Evolutionary conservation across 2,113 vertebrate genomes (phyloP).

Genomic region (Heterochromis multidens): DNA sequence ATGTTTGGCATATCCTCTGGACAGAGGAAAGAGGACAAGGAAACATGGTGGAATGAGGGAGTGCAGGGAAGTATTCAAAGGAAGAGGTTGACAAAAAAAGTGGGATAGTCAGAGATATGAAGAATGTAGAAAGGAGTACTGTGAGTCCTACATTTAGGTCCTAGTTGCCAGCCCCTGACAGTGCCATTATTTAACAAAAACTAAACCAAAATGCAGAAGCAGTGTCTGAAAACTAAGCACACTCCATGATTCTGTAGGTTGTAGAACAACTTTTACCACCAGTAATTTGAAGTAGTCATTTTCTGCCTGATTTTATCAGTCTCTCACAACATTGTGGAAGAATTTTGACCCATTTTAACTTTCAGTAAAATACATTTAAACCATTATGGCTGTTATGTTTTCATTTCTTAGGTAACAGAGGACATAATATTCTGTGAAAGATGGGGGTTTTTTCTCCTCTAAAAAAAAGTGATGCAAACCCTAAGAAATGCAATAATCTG

Average conservation of each 20-base stretch:
- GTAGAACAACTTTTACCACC: background rate
- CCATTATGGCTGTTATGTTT: background rate
- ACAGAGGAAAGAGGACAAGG: too few relatives aligned
- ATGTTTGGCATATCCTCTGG: too few relatives aligned
- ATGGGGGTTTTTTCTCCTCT: background rate
- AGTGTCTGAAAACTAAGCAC: too few relatives aligned
- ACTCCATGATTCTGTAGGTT: background rate
- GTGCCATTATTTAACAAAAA: background rate
- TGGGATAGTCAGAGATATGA: too few relatives aligned
- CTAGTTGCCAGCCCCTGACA: background rate
- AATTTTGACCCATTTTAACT: background rate
- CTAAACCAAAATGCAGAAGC: background rate
- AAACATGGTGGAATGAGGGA: background rate
- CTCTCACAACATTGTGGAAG: background rate
- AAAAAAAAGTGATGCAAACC: background rate
- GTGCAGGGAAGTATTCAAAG: background rate
- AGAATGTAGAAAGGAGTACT: background rate
- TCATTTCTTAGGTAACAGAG: background rate
- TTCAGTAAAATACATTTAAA: background rate
- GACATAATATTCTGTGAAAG: background rate
- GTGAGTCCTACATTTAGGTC: background rate
- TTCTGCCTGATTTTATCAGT: background rate
- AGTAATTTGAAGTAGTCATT: background rate
- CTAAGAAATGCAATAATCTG: background rate
- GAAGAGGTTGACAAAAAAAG: background rate